Conservation (phyloP, 2,113 vertebrate species). For the Actenoides hombroni region DNA sequence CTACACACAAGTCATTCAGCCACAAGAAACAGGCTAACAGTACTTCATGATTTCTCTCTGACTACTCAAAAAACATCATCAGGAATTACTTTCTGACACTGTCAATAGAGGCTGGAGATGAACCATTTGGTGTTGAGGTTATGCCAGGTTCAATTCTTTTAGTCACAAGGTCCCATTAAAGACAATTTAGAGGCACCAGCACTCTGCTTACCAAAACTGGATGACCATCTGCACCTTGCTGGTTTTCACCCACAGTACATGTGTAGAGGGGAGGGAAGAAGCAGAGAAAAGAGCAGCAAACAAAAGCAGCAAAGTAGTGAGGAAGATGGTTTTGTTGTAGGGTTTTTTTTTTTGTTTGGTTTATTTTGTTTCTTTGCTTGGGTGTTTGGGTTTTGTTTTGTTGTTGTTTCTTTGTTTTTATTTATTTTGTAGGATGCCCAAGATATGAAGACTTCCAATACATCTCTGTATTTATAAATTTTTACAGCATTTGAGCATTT, state of each 20-base stretch:
- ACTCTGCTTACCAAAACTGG: neutral
- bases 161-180: neutral
- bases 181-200: neutral
- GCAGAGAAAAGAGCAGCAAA: neutral
- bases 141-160: neutral
- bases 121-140: neutral
- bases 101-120: neutral
- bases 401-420: too few species aligned
- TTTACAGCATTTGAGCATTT: neutral
- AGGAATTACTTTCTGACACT: neutral
- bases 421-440: neutral
- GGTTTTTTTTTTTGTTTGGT: too few species aligned
- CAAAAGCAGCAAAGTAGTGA: neutral
- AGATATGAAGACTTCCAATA: neutral
- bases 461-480: neutral
- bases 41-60: neutral
- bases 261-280: neutral
- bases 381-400: neutral
- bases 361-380: too few species aligned
- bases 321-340: neutral
- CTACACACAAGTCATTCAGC: neutral
- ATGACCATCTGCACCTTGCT: neutral
- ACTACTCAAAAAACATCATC: neutral
- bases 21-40: neutral
- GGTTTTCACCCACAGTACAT: neutral